Evolutionary conservation across 2,113 vertebrate genomes (phyloP).

Genomic region (Pachypanchax playfairii): DNA sequence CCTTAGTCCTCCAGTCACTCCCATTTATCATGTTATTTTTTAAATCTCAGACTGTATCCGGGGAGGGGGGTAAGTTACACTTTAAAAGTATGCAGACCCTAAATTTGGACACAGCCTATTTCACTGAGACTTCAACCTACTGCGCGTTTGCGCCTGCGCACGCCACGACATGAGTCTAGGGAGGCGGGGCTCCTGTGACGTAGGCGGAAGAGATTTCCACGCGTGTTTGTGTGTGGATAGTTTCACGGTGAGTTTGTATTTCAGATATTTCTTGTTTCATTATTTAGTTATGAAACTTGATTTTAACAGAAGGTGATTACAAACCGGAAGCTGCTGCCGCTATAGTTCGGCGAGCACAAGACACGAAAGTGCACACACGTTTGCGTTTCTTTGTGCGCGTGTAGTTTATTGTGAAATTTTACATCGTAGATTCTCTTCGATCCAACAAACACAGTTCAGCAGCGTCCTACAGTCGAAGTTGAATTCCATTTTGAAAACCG

Average conservation of each 20-base stretch:
- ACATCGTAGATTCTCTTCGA: background rate
- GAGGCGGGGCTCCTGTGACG: conserved; percentile 48
- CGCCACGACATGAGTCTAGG: no score
- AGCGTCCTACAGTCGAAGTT: no score
- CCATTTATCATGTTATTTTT: no score
- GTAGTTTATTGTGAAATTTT: background rate
- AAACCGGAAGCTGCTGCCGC: background rate
- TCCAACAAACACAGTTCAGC: background rate
- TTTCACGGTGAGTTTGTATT: conserved; percentile 22
- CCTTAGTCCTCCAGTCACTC: no score
- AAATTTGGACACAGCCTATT: no score
- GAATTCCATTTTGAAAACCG: background rate
- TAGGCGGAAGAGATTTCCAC: conserved; percentile 40
- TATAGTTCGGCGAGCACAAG: background rate
- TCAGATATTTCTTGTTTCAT: background rate
- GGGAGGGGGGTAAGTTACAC: no score
- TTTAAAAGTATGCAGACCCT: no score
- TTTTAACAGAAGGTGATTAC: background rate
- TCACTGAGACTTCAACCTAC: no score
- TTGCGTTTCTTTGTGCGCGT: no score
- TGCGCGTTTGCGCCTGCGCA: no score
- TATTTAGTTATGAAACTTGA: background rate
- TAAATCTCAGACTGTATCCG: no score
- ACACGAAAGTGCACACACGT: background rate
- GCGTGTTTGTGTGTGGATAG: background rate